These are phyloP conservation scores for Cyclophora albipunctata DNA, from an alignment of 2,888 invertebrate genomes.

Conservation along the genomic window DNA sequence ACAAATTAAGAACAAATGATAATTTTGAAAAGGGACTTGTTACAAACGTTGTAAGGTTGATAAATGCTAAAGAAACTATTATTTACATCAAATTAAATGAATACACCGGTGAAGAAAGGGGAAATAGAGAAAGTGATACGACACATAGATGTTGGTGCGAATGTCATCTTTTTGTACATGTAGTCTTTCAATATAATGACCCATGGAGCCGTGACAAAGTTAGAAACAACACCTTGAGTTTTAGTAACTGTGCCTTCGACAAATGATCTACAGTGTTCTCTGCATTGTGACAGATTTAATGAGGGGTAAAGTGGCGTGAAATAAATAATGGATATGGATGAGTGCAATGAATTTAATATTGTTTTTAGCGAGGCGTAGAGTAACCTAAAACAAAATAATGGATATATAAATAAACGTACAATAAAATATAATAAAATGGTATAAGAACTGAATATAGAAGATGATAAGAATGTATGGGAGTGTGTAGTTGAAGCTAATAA, in stretches of 20 bases:
- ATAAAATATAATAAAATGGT: conserved; percentile 14
- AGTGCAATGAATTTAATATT: conserved; percentile 42
- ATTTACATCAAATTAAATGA: conserved; percentile 35
- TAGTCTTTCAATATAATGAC: conserved; percentile 55
- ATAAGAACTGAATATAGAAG: conserved; percentile 17
- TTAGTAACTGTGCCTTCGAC: conserved; percentile 35
- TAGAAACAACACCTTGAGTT: conserved; percentile 33
- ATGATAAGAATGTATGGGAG: conserved; percentile 14
- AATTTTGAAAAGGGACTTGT: conserved; percentile 17
- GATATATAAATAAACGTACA: conserved; percentile 14
- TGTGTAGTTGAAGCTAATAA: conserved; percentile 21
- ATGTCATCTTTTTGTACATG: conserved; percentile 66
- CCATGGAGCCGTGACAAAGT: conserved; percentile 48
- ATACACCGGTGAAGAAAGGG: conserved; percentile 62
- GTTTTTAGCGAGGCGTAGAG: conserved; percentile 61
- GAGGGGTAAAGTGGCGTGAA: conserved; percentile 40
- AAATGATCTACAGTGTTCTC: conserved; percentile 34
- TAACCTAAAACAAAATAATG: conserved; percentile 69
- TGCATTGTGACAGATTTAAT: conserved; percentile 42
- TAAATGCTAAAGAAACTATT: conserved; percentile 17
- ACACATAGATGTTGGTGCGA: conserved; percentile 65
- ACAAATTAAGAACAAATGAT: conserved; percentile 63
- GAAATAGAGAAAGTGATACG: conserved; percentile 54
- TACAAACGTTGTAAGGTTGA: conserved; percentile 16
- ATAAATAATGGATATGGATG: conserved; percentile 46